phyloP scores from a whole-genome alignment of 2,797 vertebrate genomes.

The Dallia pectoralis region DNA sequence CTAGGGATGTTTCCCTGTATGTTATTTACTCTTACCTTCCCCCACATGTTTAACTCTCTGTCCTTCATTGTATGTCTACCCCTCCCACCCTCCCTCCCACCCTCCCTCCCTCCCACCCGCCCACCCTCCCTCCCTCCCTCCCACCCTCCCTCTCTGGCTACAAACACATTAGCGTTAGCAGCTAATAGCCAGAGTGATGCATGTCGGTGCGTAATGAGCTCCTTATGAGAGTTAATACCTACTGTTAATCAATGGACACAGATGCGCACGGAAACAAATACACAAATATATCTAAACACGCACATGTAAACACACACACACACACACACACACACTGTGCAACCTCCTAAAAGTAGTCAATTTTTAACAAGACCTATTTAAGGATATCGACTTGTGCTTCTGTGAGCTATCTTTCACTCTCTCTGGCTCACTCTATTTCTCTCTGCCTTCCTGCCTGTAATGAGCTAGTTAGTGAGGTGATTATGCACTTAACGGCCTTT shows the following conservation, averaged over 20 bases:
- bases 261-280: conserved; percentile 47
- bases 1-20: background rate
- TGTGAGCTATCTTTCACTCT: conserved; percentile 64
- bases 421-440: conserved; percentile 67
- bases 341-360: conserved; percentile 79
- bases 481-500: conserved; percentile 74
- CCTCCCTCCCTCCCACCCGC: conserved; percentile 52
- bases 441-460: conserved; percentile 63
- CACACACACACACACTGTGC: conserved; percentile 60
- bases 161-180: conserved; percentile 74
- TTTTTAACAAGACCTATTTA: conserved; percentile 86
- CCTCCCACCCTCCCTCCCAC: background rate
- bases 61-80: background rate
- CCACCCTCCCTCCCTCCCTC: background rate
- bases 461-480: conserved; percentile 71
- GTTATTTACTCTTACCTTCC: conserved; percentile 33
- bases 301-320: background rate
- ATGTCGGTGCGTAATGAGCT: conserved; percentile 83
- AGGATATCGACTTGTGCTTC: conserved; percentile 82
- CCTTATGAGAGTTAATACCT: conserved; percentile 90
- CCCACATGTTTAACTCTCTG: conserved; percentile 13
- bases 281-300: too few relatives aligned
- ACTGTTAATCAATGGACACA: conserved; percentile 93
- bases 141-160: conserved; percentile 55
- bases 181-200: conserved; percentile 77